Percentiles rank a stretch among this genome's conserved stretches.
Conservation (phyloP, 1,140 invertebrate species). For the Drosophila guanche region DNA sequence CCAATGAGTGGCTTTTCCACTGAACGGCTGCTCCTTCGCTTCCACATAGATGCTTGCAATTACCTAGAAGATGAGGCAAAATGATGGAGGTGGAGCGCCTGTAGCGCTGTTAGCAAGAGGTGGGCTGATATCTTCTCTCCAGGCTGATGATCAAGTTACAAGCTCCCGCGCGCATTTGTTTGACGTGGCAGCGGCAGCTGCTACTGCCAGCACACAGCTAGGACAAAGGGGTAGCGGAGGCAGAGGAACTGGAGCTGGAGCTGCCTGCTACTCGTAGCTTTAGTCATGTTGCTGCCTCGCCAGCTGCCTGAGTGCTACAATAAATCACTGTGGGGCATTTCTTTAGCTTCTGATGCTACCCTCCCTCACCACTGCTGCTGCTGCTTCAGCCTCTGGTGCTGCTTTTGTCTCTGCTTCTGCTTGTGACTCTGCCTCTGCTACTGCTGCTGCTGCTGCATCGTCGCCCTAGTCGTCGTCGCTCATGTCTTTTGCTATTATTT, state of each 20-base stretch:
- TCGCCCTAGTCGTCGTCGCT: slow-evolving; percentile 29
- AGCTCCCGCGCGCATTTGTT: slow-evolving; percentile 34
- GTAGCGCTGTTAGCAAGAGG: slow-evolving; percentile 3
- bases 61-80: slow-evolving; percentile 1
- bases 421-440: background rate
- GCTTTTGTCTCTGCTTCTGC: slow-evolving; percentile 15
- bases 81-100: slow-evolving; percentile 9
- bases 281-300: slow-evolving; percentile 5
- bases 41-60: slow-evolving; percentile 7
- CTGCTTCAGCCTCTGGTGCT: slow-evolving; percentile 2
- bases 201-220: background rate
- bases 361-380: slow-evolving; percentile 3
- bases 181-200: slow-evolving; percentile 25
- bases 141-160: slow-evolving; percentile 42
- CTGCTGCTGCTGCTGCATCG: slow-evolving; percentile 16
- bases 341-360: slow-evolving; percentile 25
- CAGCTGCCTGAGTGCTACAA: slow-evolving; percentile 64
- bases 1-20: background rate
- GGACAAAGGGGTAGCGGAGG: no score
- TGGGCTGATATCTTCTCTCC: background rate
- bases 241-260: no score
- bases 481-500: slow-evolving; percentile 76
- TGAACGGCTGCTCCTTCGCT: background rate
- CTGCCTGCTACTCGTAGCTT: no score
- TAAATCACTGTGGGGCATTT: slow-evolving; percentile 77